Conservation (phyloP, 53 echinoderm and acorn worm genomes). For the Apostichopus leukothele region DNA sequence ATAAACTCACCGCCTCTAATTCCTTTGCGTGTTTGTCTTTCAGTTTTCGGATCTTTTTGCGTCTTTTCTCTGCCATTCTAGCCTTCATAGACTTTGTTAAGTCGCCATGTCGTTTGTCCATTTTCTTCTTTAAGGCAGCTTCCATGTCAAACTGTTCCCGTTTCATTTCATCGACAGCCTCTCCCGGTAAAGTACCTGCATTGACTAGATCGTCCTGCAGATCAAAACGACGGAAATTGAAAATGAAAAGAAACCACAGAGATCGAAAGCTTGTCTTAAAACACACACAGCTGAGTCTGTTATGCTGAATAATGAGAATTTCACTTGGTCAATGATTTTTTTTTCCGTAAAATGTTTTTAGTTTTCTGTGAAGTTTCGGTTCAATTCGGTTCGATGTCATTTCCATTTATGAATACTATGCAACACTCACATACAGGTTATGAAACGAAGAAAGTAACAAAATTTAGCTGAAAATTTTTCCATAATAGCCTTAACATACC, state of each 20-base stretch:
- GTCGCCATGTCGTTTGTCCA: conserved; percentile 61
- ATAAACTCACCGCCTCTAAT: conserved; percentile 72
- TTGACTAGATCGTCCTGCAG: conserved; percentile 59
- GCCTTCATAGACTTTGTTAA: conserved; percentile 78
- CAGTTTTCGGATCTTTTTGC: conserved; percentile 80
- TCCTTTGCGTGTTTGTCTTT: conserved; percentile 80
- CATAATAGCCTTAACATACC: background rate
- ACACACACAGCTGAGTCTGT: too few species aligned
- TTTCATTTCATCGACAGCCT: conserved; percentile 60
- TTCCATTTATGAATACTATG: too few species aligned
- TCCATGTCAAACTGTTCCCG: conserved; percentile 72
- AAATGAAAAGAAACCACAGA: too few species aligned
- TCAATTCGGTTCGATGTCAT: too few species aligned
- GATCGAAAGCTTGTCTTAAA: too few species aligned
- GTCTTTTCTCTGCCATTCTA: conserved; percentile 86
- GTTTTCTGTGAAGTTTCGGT: too few species aligned
- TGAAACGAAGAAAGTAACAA: too few species aligned
- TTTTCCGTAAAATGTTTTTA: background rate
- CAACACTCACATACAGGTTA: too few species aligned
- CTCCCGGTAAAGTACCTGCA: conserved; percentile 58
- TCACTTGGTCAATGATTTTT: background rate
- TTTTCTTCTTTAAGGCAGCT: conserved; percentile 54
- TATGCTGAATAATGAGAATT: background rate
- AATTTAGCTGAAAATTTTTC: too few species aligned
- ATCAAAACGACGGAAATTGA: too few species aligned